Evolutionary conservation across 2,113 vertebrate species (phyloP), one percentile per base, ranked within the genome.

Genomic region (Petrocephalus zakoni): DNA sequence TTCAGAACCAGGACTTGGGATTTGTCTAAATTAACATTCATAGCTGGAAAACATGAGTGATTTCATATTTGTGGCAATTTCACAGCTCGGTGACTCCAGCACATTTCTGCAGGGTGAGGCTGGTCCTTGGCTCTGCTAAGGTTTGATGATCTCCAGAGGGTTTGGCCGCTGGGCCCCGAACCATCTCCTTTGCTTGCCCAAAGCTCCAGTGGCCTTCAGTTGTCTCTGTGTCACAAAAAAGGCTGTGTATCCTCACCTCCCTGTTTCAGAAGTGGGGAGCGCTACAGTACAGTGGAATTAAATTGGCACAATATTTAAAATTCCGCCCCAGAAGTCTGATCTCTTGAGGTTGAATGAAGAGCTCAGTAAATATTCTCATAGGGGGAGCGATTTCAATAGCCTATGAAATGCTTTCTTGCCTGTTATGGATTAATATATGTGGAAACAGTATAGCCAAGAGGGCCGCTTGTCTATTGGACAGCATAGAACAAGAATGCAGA

Each of bases 61-160:
- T 68, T 87, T 42, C 29, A 29, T 75, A 22, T 88, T 88, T 88
- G 87, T 46, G 68, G 68, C 52, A 82, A 88, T 88, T 88, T 82
- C 87, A 88, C 87, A 46, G 87, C 25, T n/a, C 68, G 46, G 72
- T 55, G 87, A 47, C 22, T 29, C 87, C 25, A 52, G 29, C 68
- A 29, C 29, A 5, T 81, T 78, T 56, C n/a, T 8, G 8, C n/a
- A 56, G 87, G 72, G 51, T 42, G 21, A 56, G 42, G 86, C 53
- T 87, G 86, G 61, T 37, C 86, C 47, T 29, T 15, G 49, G 56
- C 53, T 37, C 53, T 19, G 1, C 86, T 47, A 34, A 64, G 55
- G 34, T 87, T 42, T 64, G 34, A 46, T 58, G 86, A 42, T 87
- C 55, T 52, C 55, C 42, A 46, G 86, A 82, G 49, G 25, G 17